Evolutionary conservation across 2,113 vertebrate genomes (phyloP).

Genomic region (Cryptomyrus ogoouensis): DNA sequence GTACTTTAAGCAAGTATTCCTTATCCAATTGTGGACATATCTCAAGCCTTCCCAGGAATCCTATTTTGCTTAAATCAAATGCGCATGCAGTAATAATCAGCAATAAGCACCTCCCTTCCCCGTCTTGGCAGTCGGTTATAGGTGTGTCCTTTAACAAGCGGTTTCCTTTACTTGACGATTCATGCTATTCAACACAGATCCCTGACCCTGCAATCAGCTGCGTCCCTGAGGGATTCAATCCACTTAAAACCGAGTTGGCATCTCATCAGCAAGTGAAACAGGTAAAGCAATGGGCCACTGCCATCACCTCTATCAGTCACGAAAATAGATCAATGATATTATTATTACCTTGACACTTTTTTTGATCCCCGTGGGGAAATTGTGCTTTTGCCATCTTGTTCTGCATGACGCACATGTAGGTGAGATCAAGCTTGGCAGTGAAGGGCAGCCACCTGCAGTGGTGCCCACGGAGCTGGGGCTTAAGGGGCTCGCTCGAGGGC

Average conservation of each 20-base stretch:
- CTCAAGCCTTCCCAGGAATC: background rate
- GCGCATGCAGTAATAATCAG: background rate
- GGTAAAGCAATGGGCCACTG: constrained; percentile 49
- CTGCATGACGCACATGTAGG: background rate
- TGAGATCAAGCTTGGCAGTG: background rate
- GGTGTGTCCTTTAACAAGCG: background rate
- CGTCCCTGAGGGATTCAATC: constrained; percentile 71
- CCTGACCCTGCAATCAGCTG: constrained; percentile 55
- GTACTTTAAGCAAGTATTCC: background rate
- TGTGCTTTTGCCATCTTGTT: background rate
- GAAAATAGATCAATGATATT: background rate
- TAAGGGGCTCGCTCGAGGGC: background rate
- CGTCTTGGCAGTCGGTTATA: background rate
- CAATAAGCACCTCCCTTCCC: background rate
- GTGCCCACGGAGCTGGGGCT: background rate
- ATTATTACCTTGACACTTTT: background rate
- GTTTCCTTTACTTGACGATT: background rate
- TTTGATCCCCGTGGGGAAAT: background rate
- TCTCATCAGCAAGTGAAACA: constrained; percentile 72
- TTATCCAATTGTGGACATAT: background rate
- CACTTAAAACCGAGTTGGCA: constrained; percentile 70
- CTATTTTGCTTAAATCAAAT: background rate
- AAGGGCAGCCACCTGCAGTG: background rate
- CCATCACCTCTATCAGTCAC: background rate
- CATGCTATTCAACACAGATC: background rate